Conservation (phyloP, 2,797 vertebrate genomes). For the Danio albolineatus region DNA sequence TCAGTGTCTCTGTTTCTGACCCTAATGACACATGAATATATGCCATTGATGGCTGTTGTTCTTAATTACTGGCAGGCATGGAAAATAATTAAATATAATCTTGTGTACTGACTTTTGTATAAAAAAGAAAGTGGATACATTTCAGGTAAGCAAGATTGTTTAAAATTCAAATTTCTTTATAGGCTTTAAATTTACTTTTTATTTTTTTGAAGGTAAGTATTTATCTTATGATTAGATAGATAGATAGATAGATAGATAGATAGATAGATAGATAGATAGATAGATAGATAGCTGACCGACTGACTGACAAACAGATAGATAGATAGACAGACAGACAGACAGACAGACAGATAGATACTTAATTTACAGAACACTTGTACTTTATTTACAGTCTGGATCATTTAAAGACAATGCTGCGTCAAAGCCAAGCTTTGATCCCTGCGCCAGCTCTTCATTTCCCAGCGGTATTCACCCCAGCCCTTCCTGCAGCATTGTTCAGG, state of each 20-base stretch:
- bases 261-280: too few relatives aligned
- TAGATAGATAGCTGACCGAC: too few relatives aligned
- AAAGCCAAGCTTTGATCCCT: slow-evolving; percentile 77
- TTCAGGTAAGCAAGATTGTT: not conserved
- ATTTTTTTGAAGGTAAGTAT: too few relatives aligned
- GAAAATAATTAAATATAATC: not conserved
- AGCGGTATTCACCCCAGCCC: slow-evolving; percentile 77
- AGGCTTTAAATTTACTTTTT: too few relatives aligned
- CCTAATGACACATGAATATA: slow-evolving; percentile 12
- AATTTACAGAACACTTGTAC: slow-evolving; percentile 66
- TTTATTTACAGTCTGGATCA: slow-evolving; percentile 75
- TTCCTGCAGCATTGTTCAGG: slow-evolving; percentile 83
- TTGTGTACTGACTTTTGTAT: not conserved
- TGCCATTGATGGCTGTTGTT: slow-evolving; percentile 71
- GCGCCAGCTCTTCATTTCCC: slow-evolving; percentile 77
- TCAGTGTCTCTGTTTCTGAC: slow-evolving; percentile 23
- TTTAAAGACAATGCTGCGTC: slow-evolving; percentile 79
- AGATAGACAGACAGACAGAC: too few relatives aligned
- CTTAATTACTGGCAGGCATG: slow-evolving; percentile 52
- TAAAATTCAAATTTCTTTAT: too few relatives aligned
- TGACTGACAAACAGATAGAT: too few relatives aligned
- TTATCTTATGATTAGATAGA: too few relatives aligned
- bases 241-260: too few relatives aligned
- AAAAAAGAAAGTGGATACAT: not conserved
- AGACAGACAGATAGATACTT: too few relatives aligned